These are phyloP conservation scores for Pterocles orientalis DNA, from an alignment of 2,113 vertebrate genomes.

Conservation along the genomic window DNA sequence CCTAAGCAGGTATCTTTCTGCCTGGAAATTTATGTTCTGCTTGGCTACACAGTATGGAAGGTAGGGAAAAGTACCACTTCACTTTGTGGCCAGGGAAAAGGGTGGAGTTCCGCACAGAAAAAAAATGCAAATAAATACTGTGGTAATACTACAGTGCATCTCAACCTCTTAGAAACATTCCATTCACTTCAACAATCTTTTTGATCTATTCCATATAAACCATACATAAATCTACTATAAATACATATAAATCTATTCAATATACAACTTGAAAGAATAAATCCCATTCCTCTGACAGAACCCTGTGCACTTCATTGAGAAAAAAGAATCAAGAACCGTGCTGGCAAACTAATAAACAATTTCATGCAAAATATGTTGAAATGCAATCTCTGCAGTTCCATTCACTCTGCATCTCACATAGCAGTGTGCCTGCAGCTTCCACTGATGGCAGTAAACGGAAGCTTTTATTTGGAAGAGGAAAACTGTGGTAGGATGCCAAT, in stretches of 20 bases:
- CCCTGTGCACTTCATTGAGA: background rate
- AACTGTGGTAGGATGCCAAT: background rate
- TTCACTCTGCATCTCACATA: background rate
- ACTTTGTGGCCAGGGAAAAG: background rate
- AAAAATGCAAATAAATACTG: background rate
- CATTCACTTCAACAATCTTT: background rate
- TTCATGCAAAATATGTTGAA: background rate
- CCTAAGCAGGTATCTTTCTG: background rate
- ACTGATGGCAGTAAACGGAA: background rate
- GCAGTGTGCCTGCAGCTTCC: background rate
- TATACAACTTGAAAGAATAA: background rate
- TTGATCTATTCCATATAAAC: background rate
- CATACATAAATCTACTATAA: background rate
- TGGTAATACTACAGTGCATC: background rate
- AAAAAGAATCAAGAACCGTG: background rate
- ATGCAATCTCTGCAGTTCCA: background rate
- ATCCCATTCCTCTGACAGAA: background rate
- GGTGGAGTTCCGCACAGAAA: background rate
- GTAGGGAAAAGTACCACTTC: background rate
- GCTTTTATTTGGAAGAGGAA: background rate
- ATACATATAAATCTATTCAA: background rate
- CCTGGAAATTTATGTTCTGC: background rate
- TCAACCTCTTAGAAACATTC: background rate
- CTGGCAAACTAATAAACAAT: background rate
- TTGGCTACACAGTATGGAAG: background rate